A percentile compares a stretch with the other conserved stretches of the same genome.
phyloP scores from a whole-genome alignment of 2,113 vertebrate genomes.

The Aptenodytes forsteri region DNA sequence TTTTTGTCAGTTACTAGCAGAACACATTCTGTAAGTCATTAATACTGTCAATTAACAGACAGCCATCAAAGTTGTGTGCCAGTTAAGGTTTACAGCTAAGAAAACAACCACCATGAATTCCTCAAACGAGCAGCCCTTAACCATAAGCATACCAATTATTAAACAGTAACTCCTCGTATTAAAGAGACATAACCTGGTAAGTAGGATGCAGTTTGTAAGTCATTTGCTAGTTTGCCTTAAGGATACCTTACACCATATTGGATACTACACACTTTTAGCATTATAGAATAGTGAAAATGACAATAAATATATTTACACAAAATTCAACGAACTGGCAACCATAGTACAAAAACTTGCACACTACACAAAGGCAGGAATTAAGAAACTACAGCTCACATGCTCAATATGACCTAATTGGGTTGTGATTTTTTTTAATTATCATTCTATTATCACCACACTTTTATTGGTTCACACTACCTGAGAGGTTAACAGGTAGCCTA shows the following conservation, averaged over 20 bases:
- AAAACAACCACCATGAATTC: background rate
- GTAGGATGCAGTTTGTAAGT: background rate
- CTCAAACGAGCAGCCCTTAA: background rate
- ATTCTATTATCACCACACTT: background rate
- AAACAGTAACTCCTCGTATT: background rate
- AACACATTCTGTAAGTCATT: background rate
- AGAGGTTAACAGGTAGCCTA: background rate
- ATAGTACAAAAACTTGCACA: background rate
- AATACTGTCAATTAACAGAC: background rate
- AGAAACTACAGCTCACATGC: background rate
- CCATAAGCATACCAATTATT: background rate
- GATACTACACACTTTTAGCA: background rate
- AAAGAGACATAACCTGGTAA: fast-evolving
- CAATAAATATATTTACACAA: background rate
- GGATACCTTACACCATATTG: background rate
- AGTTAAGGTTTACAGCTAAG: background rate
- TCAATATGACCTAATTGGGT: background rate
- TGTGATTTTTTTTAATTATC: background rate
- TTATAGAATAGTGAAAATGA: background rate
- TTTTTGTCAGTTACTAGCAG: background rate
- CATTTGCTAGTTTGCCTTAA: background rate
- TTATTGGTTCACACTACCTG: background rate
- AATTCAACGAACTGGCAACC: background rate
- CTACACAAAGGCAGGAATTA: background rate
- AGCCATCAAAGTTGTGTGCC: background rate